Evolutionary conservation across 1,140 invertebrate genomes (phyloP), one percentile per base, ranked within the genome.

Genomic region (Drosophila tropicalis): DNA sequence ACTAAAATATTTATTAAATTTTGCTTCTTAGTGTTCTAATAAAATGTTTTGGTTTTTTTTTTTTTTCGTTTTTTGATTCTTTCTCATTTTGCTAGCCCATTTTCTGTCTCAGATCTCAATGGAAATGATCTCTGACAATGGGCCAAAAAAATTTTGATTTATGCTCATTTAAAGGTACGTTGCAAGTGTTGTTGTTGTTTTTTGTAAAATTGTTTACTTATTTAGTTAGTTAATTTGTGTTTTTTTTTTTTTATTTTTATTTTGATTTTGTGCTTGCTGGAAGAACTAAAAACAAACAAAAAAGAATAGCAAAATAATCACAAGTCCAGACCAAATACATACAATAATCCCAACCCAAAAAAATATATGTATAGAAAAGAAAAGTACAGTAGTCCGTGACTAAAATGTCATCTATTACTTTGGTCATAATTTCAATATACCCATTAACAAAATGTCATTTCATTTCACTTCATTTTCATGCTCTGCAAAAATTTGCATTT

Each of bases 61-160:
- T 25, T 56, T 41, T 51, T 51, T 75, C 25, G 13, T 40, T 36
- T 34, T 19, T 32, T 61, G 72, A 75, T 72, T 57, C 39, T 39
- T 13, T 32, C 36, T 57, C 66, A 79, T 51, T 51, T 51, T 22
- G 44, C 44, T 51, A 51, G 44, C 44, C 44, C 44, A 51, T 51
- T 51, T 79, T 76, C 60, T 60, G 44, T 58, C 71, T 51, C 64
- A 69, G 70, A 75, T 67, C 74, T 60, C 34, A 36, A 36, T 36
- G 7, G 12, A 13, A 13, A 13, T 39, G 10, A 39, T 39, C 57
- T 58, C 17, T 15, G 36, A 44, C 69, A 56, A 69, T 69, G 74
- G 74, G 58, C 86, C 39, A 69, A 80, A 81, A 78, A 78, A 86
- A 87, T 91, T 91, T 91, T 91, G 90, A 91, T 91, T 91, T 91